Conservation (phyloP, 1,140 invertebrate genomes). For the Notospermus geniculatus region DNA sequence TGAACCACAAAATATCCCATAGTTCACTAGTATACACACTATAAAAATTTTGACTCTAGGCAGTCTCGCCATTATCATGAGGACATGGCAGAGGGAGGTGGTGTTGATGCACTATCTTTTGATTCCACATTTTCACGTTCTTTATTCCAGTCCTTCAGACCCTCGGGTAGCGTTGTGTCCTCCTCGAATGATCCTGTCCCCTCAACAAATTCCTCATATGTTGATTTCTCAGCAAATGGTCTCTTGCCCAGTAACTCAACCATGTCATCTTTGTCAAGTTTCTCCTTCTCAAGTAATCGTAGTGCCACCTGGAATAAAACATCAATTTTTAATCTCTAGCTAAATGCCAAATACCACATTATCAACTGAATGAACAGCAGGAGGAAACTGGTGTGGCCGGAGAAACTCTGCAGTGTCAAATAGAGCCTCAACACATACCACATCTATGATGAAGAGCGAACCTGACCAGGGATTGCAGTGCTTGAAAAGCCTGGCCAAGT, state of each 20-base stretch:
- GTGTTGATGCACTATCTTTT: neutral
- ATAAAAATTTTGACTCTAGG: too few species aligned
- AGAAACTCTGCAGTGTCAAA: neutral
- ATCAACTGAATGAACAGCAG: neutral
- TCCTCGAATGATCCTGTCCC: constrained; percentile 98
- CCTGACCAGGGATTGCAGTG: too few species aligned
- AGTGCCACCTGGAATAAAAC: constrained; percentile 75
- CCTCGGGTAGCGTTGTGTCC: constrained; percentile 91
- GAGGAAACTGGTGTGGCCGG: too few species aligned
- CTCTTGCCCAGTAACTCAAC: constrained; percentile 90
- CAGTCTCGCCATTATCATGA: neutral
- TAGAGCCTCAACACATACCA: neutral
- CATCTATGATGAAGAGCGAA: too few species aligned
- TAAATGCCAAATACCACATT: too few species aligned
- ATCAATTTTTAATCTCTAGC: neutral
- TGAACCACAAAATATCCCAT: too few species aligned
- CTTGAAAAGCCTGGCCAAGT: too few species aligned
- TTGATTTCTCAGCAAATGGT: constrained; percentile 98
- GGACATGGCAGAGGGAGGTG: neutral
- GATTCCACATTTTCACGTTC: constrained; percentile 25
- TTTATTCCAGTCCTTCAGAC: constrained; percentile 91
- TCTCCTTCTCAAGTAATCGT: constrained; percentile 89
- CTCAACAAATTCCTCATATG: constrained; percentile 99
- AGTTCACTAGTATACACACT: too few species aligned
- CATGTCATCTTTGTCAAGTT: constrained; percentile 96